Conservation (phyloP, 2,113 vertebrate genomes). For the Bombycilla garrulus region DNA sequence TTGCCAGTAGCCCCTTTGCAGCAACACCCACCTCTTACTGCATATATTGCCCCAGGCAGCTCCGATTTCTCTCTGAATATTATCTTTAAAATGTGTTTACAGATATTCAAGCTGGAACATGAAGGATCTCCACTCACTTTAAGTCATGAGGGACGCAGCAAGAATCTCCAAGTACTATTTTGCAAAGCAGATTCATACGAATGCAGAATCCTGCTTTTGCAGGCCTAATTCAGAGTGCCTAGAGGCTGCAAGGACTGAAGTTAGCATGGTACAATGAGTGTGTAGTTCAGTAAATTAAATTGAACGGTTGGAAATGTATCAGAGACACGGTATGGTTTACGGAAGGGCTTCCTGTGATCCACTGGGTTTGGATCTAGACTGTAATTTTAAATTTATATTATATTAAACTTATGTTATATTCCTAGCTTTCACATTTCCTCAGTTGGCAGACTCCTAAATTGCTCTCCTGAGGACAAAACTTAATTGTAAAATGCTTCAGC, state of each 20-base stretch:
- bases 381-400: not conserved
- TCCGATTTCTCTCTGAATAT: not conserved
- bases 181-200: not conserved
- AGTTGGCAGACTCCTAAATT: not conserved
- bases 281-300: not conserved
- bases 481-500: not conserved
- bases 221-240: not conserved
- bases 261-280: not conserved
- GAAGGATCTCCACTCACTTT: not conserved
- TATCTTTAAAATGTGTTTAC: not conserved
- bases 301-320: not conserved
- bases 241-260: not conserved
- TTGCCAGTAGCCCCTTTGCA: not conserved
- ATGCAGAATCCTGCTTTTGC: not conserved
- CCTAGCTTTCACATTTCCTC: not conserved
- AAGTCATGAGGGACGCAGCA: not conserved
- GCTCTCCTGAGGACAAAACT: not conserved
- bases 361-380: not conserved
- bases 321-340: not conserved
- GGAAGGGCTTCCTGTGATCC: not conserved
- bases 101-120: not conserved
- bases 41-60: not conserved
- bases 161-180: not conserved
- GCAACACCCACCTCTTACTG: not conserved
- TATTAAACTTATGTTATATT: not conserved